Evolutionary conservation across 1,140 invertebrate genomes (phyloP), one percentile per base, ranked within the genome.

Genomic region (Drosophila pseudoananassae): DNA sequence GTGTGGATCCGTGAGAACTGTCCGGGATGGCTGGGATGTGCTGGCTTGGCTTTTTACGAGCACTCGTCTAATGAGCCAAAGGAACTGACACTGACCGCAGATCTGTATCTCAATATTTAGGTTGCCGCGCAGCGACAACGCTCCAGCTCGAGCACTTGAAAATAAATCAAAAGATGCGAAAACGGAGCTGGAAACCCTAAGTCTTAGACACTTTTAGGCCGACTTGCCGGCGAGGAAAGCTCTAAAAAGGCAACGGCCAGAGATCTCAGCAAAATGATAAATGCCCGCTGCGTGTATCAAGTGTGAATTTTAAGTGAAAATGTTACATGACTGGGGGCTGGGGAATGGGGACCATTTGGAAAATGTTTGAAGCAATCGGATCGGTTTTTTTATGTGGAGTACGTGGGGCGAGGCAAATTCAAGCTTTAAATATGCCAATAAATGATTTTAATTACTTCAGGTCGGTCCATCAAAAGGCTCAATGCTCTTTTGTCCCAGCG

Each of bases 251-350:
- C 50, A 55, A 36, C 63, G 8, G 8, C 54, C 40, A 43, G 64
- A 83, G 83, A 87, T 87, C 83, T 75, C 71, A 88, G 71, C 71
- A 66, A 76, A 88, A 79, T 88, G 83, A 87, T 87, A 87, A 88
- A 88, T 82, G 83, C 74, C 54, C 50, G 38, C 54, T 61, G 10
- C 45, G 83, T 83, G 83, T 83, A 87, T 79, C 84, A 89, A 87
- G 83, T 88, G 83, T 87, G 83, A 87, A 87, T 87, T 87, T 89
- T 87, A 87, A 87, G 84, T 88, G 71, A 88, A 87, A 89, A 88
- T 68, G 66, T 40, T 76, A 64, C 58, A 60, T 65, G 69, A 61
- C 9, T 17, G 9, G 10, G 14, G 43, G 2, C 8, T 20, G 43
- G 43, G 46, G 56, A 15, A 8, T 8, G 47, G 53, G 36, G n/a